These are phyloP conservation scores for Dorcus hopei DNA, from an alignment of 2,888 invertebrate species.

Conservation along the genomic window DNA sequence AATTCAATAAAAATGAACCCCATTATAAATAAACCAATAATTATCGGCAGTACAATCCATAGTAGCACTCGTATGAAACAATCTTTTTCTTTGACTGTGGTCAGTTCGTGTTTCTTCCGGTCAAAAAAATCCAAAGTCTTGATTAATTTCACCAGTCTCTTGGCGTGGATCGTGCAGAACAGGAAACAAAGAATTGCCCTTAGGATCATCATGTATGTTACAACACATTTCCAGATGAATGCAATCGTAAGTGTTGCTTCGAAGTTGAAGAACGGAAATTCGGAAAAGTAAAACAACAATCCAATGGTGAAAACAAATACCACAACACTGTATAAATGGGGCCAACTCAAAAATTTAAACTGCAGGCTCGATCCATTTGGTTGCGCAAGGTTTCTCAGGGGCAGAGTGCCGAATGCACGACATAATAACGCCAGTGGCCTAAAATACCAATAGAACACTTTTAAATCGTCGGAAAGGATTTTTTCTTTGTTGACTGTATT, in stretches of 20 bases:
- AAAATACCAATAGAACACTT: slow-evolving; percentile 32
- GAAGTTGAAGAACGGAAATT: slow-evolving; percentile 17
- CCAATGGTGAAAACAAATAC: slow-evolving; percentile 17
- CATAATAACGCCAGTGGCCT: slow-evolving; percentile 27
- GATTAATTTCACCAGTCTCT: slow-evolving; percentile 11
- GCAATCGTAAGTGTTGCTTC: neutral
- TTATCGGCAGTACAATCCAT: neutral
- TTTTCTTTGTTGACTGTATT: too few relatives aligned
- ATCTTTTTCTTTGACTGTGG: neutral
- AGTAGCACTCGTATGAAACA: neutral
- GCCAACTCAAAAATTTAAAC: slow-evolving; percentile 20
- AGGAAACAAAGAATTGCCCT: slow-evolving; percentile 12
- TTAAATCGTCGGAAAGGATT: neutral
- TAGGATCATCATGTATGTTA: slow-evolving; percentile 5
- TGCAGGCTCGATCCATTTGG: slow-evolving; percentile 18
- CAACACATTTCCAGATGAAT: slow-evolving; percentile 9
- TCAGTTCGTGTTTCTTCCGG: slow-evolving; percentile 1
- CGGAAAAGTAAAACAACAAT: slow-evolving; percentile 20
- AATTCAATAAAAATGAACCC: neutral
- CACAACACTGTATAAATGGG: slow-evolving; percentile 21
- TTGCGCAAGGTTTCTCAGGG: slow-evolving; percentile 26
- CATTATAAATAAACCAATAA: neutral
- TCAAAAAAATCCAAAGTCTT: slow-evolving; percentile 14
- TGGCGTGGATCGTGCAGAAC: slow-evolving; percentile 11
- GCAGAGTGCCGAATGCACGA: slow-evolving; percentile 29